Conservation (phyloP, 2,797 vertebrate genomes). For the Jordanella pulchra region DNA sequence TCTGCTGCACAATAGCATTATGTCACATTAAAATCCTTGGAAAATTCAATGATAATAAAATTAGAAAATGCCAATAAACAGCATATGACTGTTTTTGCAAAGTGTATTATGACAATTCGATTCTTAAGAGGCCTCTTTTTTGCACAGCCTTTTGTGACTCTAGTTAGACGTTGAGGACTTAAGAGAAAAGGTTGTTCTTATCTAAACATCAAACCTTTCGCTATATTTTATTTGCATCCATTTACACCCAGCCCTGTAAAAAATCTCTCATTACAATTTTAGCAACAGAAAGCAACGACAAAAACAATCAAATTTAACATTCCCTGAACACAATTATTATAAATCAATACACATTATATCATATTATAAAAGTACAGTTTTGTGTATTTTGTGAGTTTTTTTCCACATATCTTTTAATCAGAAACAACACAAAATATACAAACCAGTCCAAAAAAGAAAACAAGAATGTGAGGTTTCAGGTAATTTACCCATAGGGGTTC, state of each 20-base stretch:
- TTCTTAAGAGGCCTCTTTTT: constrained; percentile 27
- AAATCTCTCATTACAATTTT: constrained; percentile 42
- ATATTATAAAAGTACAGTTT: constrained; percentile 17
- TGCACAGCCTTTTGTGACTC: constrained; percentile 11
- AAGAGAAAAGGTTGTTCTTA: constrained; percentile 50
- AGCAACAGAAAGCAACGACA: constrained; percentile 67
- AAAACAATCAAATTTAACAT: constrained; percentile 46
- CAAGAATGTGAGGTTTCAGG: background rate
- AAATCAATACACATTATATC: background rate
- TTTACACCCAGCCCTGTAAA: constrained; percentile 43
- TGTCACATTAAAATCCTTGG: background rate
- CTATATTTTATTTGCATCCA: constrained; percentile 59
- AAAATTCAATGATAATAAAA: background rate
- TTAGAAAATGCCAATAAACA: background rate
- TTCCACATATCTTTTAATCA: background rate
- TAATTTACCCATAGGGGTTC: constrained; percentile 92
- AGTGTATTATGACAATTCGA: constrained; percentile 13
- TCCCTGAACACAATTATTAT: constrained; percentile 48
- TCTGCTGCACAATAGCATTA: background rate
- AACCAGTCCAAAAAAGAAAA: background rate
- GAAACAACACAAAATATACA: constrained; percentile 5
- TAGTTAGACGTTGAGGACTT: constrained; percentile 13
- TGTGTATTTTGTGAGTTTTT: constrained; percentile 27
- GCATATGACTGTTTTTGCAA: background rate
- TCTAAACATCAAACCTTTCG: constrained; percentile 61